A percentile compares a stretch with the other conserved stretches of the same genome.
Conservation (phyloP, 2,113 vertebrate species). For the Vireo altiloquus region DNA sequence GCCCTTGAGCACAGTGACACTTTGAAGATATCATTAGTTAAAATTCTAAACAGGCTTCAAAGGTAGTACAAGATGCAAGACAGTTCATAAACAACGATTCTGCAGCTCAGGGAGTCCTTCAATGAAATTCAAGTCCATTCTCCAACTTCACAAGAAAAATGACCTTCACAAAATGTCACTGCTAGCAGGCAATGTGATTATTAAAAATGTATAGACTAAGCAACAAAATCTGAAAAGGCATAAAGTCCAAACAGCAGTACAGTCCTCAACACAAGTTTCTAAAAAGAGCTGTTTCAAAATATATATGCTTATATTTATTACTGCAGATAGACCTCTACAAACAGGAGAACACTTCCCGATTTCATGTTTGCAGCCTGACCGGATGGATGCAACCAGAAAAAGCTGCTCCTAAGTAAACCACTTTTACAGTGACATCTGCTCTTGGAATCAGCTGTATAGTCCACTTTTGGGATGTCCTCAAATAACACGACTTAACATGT, state of each 20-base stretch:
- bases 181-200: constrained; percentile 41
- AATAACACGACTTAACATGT: neutral
- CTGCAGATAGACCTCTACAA: neutral
- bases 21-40: constrained; percentile 66
- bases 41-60: constrained; percentile 60
- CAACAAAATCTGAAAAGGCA: constrained; percentile 51
- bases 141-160: constrained; percentile 62
- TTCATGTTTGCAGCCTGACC: neutral
- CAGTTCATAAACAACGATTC: constrained; percentile 37
- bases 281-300: constrained; percentile 38
- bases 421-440: neutral
- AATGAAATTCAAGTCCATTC: constrained; percentile 53
- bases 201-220: constrained; percentile 57
- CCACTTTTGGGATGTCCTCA: constrained; percentile 1
- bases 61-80: constrained; percentile 34
- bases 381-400: neutral
- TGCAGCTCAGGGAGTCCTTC: constrained; percentile 20
- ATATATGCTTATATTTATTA: neutral
- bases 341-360: neutral
- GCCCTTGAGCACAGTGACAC: constrained; percentile 56
- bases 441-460: constrained; percentile 5
- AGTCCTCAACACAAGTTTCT: neutral
- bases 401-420: constrained; percentile 7
- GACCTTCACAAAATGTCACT: constrained; percentile 59
- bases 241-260: neutral